These are phyloP conservation scores for Germaria angustata DNA, from an alignment of 2,888 invertebrate genomes.

Conservation along the genomic window DNA sequence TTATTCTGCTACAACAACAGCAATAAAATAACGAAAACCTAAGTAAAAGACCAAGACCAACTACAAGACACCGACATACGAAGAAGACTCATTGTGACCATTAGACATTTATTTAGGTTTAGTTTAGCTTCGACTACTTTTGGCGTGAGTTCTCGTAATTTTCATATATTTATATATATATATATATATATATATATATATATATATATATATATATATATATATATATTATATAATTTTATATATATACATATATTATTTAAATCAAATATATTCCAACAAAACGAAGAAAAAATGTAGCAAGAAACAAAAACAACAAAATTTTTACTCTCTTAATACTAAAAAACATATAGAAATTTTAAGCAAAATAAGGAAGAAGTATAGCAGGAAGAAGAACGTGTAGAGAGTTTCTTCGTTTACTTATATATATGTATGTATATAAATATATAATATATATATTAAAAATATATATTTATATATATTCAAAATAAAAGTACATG, in stretches of 20 bases:
- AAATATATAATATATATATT: conserved; percentile 52
- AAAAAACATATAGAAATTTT: conserved; percentile 40
- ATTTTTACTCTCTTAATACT: conserved; percentile 49
- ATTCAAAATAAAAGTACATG: conserved; percentile 77
- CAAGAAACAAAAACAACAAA: conserved; percentile 14
- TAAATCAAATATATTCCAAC: conserved; percentile 61
- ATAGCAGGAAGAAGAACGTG: conserved; percentile 40
- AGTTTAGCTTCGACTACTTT: conserved; percentile 67
- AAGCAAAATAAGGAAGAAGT: conserved; percentile 5
- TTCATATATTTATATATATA: conserved; percentile 51
- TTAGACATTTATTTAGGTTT: conserved; percentile 66
- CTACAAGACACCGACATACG: conserved; percentile 59
- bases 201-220: conserved; percentile 25
- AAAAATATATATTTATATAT: conserved; percentile 47
- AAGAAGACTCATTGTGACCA: conserved; percentile 66
- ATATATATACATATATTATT: conserved; percentile 51
- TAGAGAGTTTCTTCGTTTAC: conserved; percentile 54
- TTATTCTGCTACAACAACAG: background rate
- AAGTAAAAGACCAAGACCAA: conserved; percentile 66
- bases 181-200: conserved; percentile 31
- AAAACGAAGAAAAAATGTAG: background rate
- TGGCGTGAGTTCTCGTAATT: conserved; percentile 66
- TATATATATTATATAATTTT: conserved; percentile 17
- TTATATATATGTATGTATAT: conserved; percentile 37
- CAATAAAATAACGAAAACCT: conserved; percentile 37